Conservation (phyloP, 2,113 vertebrate species). For the cat (Felis catus) region F.catus_Fca126_mat1.0 CM031421.1:20498001-20498500, state of each 20-base stretch:
- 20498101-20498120: not conserved
- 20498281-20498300: not conserved
- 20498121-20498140: not conserved
- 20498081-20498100: not conserved
- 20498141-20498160: not conserved
- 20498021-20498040: not conserved
- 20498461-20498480: not conserved
- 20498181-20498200: too few species aligned
- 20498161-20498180: not conserved
- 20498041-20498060: constrained; percentile 19
- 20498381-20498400: accelerated
- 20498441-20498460: not conserved
- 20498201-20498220: not conserved
- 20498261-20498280: not conserved
- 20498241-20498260: not conserved
- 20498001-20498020: constrained; percentile 7
- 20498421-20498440: constrained; percentile 33
- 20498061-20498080: not conserved
- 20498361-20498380: too few species aligned
- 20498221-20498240: not conserved
- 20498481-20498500: not conserved
- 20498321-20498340: not conserved
- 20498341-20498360: not conserved
- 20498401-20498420: not conserved
- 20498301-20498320: not conserved